Percentiles rank a stretch among this genome's conserved stretches.
These are phyloP conservation scores for Drosophila biarmipes DNA, from an alignment of 1,140 invertebrate species.

Conservation along the genomic window DNA sequence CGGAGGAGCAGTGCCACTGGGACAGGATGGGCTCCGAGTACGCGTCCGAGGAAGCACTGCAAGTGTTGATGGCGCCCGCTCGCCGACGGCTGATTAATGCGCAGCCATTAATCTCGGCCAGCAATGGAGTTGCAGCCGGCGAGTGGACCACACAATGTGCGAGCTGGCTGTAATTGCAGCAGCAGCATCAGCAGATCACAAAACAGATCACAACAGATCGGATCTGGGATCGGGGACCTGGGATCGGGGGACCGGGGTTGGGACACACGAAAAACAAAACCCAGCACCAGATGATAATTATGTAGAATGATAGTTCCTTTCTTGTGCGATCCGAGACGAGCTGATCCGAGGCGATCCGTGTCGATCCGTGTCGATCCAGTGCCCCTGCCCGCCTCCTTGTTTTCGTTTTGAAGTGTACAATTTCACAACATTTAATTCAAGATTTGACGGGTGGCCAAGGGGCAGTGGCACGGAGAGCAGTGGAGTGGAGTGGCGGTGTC, in stretches of 20 bases:
- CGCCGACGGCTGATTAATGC: conserved; percentile 61
- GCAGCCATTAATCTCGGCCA: conserved; percentile 65
- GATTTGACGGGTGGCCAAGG: conserved; percentile 58
- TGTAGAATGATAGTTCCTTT: conserved; percentile 82
- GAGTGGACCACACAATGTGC: conserved; percentile 32
- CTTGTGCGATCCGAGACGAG: conserved; percentile 18
- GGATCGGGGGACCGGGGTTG: not conserved
- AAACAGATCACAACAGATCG: conserved; percentile 2
- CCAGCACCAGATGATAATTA: conserved; percentile 68
- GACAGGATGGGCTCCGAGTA: not conserved
- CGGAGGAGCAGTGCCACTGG: not conserved
- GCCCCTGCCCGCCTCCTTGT: conserved; percentile 27
- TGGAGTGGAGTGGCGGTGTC: not conserved
- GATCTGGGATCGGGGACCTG: not conserved
- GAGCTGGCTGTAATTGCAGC: conserved; percentile 25
- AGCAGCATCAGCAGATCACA: conserved; percentile 3
- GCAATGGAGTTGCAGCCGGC: conserved; percentile 36
- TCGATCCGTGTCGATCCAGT: not conserved
- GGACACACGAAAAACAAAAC: conserved; percentile 24
- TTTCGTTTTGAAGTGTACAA: conserved; percentile 76
- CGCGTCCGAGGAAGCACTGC: conserved; percentile 40
- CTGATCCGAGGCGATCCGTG: no score
- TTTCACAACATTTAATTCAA: conserved; percentile 84
- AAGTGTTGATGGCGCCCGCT: conserved; percentile 73
- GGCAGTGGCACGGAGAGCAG: not conserved